Evolutionary conservation across 2,888 invertebrate species (phyloP), one percentile per base, ranked within the genome.

Genomic region (Oxyscelio sp.): DNA sequence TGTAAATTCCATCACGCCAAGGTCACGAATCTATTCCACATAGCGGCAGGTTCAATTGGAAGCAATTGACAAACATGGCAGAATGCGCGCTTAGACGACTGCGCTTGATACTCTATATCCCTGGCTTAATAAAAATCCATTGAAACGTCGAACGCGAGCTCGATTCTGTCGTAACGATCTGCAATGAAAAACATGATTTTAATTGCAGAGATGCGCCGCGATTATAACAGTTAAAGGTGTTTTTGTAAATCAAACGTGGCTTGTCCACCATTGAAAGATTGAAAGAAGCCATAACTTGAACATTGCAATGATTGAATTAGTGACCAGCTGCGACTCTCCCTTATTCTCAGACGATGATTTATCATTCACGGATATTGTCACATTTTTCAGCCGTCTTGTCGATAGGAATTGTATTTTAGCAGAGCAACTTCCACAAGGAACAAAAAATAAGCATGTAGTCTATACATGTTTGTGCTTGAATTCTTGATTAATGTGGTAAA

Each of bases 1-100:
- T 74, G 85, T 73, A 78, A 84, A 86, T 75, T 85, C 80, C 73
- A 84, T 80, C 75, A 65, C 81, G 77, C 88, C 65, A 87, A 88
- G 88, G 88, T 87, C 85, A 87, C 82, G 78, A 85, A 68, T 80
- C 75, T 66, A 68, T 43, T 59, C 59, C 78, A 82, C 85, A 71
- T 68, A 48, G 79, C 79, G 61, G 24, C 63, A 48, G 63, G 48
- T 65, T 65, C 63, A 86, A 78, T 77, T 58, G 66, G 61, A 81
- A 66, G 71, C 75, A 79, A 74, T 78, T 79, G 80, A 83, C 52
- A 82, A 68, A 79, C 79, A 84, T 71, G 78, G 58, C 73, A 75
- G 77, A 85, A 74, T 70, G 71, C 43, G 22, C 19, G 22, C 50
- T 22, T 22, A 19, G 58, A 70, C 24, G 22, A n/a, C 15, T 15